phyloP scores from a whole-genome alignment of 2,113 vertebrate species.

The Mohoua ochrocephala region DNA sequence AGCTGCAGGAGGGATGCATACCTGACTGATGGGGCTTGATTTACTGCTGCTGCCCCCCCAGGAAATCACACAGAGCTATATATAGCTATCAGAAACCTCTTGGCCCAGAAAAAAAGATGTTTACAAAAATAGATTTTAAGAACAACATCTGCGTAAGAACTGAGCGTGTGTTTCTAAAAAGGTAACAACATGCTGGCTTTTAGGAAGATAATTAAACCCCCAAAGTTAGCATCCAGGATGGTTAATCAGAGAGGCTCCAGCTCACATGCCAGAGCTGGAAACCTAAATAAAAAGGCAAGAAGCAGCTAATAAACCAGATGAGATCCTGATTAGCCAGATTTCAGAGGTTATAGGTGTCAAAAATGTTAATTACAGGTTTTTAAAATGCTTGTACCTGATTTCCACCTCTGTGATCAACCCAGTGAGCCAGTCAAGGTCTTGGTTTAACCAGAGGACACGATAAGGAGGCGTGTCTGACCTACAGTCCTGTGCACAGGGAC shows the following conservation, averaged over 20 bases:
- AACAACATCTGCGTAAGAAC: constrained; percentile 12
- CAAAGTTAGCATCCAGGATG: not conserved
- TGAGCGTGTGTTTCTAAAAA: constrained; percentile 22
- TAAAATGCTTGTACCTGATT: not conserved
- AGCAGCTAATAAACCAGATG: not conserved
- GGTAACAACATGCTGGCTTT: not conserved
- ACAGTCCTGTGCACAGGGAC: accelerated
- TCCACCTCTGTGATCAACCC: not conserved
- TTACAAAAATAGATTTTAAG: constrained; percentile 3
- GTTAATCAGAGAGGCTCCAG: not conserved
- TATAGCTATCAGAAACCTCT: constrained; percentile 5
- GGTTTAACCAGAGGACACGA: not conserved
- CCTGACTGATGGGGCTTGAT: constrained; percentile 14
- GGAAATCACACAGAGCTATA: not conserved
- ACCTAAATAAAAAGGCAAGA: not conserved
- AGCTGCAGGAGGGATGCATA: not conserved
- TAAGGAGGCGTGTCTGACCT: not conserved
- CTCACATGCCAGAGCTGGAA: not conserved
- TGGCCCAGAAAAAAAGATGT: not conserved
- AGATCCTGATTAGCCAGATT: not conserved
- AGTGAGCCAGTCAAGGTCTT: not conserved
- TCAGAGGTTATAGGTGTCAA: not conserved
- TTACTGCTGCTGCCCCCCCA: not conserved
- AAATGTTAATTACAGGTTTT: not conserved
- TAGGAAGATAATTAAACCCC: not conserved